Conservation (phyloP, 2,888 invertebrate species). For the Geophilus truncorum region DNA sequence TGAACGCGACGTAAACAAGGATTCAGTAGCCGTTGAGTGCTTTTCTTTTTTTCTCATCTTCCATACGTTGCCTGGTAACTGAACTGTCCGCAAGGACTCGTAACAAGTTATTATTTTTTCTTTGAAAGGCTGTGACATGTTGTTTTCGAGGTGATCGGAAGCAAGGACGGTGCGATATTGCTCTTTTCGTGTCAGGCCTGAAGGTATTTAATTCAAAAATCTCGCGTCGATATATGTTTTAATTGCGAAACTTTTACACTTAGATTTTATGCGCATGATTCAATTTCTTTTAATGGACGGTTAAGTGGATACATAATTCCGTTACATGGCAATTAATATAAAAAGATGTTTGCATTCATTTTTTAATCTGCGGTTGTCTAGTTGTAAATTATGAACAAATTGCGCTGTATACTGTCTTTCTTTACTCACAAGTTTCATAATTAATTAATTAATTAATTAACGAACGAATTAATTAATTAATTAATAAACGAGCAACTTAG, state of each 20-base stretch:
- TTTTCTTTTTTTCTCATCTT: slow-evolving; percentile 5
- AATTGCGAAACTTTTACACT: too few species aligned
- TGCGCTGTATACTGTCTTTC: too few species aligned
- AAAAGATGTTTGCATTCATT: too few species aligned
- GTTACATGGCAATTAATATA: too few species aligned
- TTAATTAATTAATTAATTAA: too few species aligned
- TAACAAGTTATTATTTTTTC: slow-evolving; percentile 27
- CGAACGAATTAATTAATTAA: neutral
- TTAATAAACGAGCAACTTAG: neutral
- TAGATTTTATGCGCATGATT: too few species aligned
- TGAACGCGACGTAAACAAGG: neutral
- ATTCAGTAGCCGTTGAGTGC: slow-evolving; percentile 14
- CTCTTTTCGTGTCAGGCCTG: neutral
- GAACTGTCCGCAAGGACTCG: slow-evolving; percentile 13
- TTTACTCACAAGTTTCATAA: too few species aligned
- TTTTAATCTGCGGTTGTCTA: too few species aligned
- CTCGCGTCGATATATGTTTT: neutral
- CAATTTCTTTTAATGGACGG: too few species aligned
- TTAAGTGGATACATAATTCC: too few species aligned
- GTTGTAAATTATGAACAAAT: too few species aligned
- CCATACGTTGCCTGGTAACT: slow-evolving; percentile 11
- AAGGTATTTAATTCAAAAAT: neutral
- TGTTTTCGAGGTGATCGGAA: slow-evolving; percentile 17
- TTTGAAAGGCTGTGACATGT: slow-evolving; percentile 6
- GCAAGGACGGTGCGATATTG: neutral